A percentile compares a stretch with the other conserved stretches of the same genome.
Conservation (phyloP, 2,888 invertebrate genomes). For the Teleogryllus oceanicus region DNA sequence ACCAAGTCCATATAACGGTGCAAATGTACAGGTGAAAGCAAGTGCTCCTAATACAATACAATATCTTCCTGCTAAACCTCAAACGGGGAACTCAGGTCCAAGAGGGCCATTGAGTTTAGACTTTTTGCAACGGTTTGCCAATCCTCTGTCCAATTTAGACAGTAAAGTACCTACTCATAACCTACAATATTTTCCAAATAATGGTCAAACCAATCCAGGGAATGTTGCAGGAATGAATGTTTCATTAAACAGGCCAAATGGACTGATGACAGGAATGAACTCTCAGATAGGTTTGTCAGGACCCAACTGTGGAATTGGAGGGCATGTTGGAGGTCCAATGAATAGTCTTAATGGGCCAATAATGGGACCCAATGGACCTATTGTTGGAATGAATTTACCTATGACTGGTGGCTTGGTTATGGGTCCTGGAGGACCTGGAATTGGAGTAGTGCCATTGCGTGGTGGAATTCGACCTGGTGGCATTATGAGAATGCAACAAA, state of each 20-base stretch:
- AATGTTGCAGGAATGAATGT: slow-evolving; percentile 53
- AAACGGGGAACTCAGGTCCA: slow-evolving; percentile 66
- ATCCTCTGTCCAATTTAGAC: slow-evolving; percentile 71
- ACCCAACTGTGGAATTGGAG: slow-evolving; percentile 46
- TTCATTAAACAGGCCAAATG: slow-evolving; percentile 50
- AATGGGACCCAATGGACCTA: slow-evolving; percentile 54
- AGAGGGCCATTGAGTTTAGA: slow-evolving; percentile 84
- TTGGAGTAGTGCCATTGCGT: slow-evolving; percentile 45
- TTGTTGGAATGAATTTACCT: slow-evolving; percentile 48
- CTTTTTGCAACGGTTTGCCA: slow-evolving; percentile 83
- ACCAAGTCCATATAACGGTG: slow-evolving; percentile 63
- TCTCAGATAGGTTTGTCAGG: slow-evolving; percentile 40
- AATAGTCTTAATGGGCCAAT: slow-evolving; percentile 50
- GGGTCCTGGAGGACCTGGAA: slow-evolving; percentile 49
- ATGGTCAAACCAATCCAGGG: slow-evolving; percentile 54
- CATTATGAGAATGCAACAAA: slow-evolving; percentile 37
- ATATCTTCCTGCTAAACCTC: slow-evolving; percentile 93
- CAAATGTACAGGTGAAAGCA: slow-evolving; percentile 85
- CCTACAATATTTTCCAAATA: slow-evolving; percentile 70
- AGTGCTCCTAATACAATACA: slow-evolving; percentile 97
- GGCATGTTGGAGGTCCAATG: slow-evolving; percentile 41
- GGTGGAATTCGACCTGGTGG: slow-evolving; percentile 44
- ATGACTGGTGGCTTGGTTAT: slow-evolving; percentile 41
- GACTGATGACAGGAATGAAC: slow-evolving; percentile 45
- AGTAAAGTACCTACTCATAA: slow-evolving; percentile 67